Evolutionary conservation across 1,140 invertebrate species (phyloP).

Genomic region (Hormaphis cornu): DNA sequence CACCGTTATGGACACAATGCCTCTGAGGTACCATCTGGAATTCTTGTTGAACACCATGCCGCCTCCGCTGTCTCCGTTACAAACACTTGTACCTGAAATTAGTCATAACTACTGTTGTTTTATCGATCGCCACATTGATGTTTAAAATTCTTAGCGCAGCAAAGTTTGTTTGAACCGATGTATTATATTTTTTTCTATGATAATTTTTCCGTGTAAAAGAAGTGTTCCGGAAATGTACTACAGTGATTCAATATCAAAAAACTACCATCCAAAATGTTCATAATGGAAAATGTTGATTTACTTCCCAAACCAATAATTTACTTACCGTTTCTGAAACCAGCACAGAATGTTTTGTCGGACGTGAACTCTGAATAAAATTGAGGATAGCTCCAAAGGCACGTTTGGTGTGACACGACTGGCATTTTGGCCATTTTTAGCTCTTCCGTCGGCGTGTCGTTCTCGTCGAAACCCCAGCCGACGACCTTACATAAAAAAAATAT

Average conservation of each 20-base stretch:
- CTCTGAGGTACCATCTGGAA: constrained; percentile 49
- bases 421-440: constrained; percentile 44
- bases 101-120: constrained; percentile 29
- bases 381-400: constrained; percentile 45
- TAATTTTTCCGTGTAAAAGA: too few relatives aligned
- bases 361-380: constrained; percentile 46
- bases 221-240: too few relatives aligned
- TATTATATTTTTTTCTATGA: too few relatives aligned
- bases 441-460: constrained; percentile 43
- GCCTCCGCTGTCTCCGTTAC: constrained; percentile 55
- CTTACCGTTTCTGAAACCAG: constrained; percentile 43
- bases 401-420: constrained; percentile 44
- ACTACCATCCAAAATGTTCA: too few relatives aligned
- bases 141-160: too few relatives aligned
- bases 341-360: constrained; percentile 45
- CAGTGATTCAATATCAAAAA: too few relatives aligned
- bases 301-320: background rate
- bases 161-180: too few relatives aligned
- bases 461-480: constrained; percentile 45
- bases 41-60: constrained; percentile 46
- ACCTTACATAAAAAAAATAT: constrained; percentile 38
- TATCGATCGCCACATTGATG: constrained; percentile 14
- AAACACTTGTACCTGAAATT: constrained; percentile 48
- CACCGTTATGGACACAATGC: constrained; percentile 50
- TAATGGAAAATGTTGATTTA: too few relatives aligned